phyloP scores from a whole-genome alignment of 2,113 vertebrate genomes.

The Menidia beryllina region DNA sequence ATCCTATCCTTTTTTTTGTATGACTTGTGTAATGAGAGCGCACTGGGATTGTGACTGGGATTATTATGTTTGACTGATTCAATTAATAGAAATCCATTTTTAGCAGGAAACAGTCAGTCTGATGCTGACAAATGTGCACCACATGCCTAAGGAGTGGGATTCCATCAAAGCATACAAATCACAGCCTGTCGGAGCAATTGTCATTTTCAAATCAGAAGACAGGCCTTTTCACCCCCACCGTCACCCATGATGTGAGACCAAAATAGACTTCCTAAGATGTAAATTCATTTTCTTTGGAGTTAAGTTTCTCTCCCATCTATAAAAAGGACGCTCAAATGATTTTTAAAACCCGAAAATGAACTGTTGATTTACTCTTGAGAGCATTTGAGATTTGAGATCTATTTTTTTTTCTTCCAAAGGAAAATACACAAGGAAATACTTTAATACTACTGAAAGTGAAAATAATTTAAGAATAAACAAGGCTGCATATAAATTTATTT shows the following conservation, averaged over 20 bases:
- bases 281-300: conserved; percentile 4
- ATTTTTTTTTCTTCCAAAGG: conserved; percentile 3
- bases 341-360: neutral
- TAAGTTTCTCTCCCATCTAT: neutral
- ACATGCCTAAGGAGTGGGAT: conserved; percentile 7
- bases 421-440: neutral
- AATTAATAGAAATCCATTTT: conserved; percentile 55
- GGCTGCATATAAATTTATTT: conserved; percentile 15
- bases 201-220: conserved; percentile 29
- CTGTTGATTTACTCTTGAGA: too few relatives aligned
- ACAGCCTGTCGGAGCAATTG: conserved; percentile 23
- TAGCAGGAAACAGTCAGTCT: conserved; percentile 37
- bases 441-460: conserved; percentile 3
- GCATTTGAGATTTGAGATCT: neutral
- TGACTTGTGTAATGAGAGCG: conserved; percentile 47
- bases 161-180: conserved; percentile 45
- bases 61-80: conserved; percentile 44
- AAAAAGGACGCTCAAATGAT: neutral
- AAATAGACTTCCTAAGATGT: conserved; percentile 8
- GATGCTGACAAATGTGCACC: conserved; percentile 9
- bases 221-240: neutral
- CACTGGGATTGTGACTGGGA: conserved; percentile 26
- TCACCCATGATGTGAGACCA: conserved; percentile 18
- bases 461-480: conserved; percentile 24
- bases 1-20: conserved; percentile 37